phyloP scores from a whole-genome alignment of 2,888 invertebrate genomes.

The Steinernema hermaphroditum region DNA sequence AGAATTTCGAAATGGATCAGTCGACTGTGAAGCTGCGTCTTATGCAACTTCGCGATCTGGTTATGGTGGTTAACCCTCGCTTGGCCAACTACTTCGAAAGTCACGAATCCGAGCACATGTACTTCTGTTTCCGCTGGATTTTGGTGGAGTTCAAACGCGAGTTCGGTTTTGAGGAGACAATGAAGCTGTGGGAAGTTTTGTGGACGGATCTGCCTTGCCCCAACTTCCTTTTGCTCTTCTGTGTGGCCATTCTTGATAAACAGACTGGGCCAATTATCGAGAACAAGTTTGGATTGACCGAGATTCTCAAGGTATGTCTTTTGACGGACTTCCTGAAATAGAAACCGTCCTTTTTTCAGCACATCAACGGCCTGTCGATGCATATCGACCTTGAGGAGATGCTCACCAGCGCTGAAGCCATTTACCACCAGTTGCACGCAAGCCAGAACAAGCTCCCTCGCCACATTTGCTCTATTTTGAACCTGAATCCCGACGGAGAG shows the following conservation, averaged over 20 bases:
- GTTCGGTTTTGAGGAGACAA: conserved; percentile 79
- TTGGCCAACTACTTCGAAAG: conserved; percentile 82
- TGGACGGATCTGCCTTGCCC: conserved; percentile 93
- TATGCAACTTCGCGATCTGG: conserved; percentile 79
- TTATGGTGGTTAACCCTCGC: conserved; percentile 81
- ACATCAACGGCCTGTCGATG: conserved; percentile 90
- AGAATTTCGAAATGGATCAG: conserved; percentile 95
- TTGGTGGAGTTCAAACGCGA: conserved; percentile 93
- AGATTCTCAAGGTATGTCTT: conserved; percentile 80
- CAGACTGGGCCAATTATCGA: conserved; percentile 86
- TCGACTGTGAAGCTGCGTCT: conserved; percentile 92
- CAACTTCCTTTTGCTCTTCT: conserved; percentile 91
- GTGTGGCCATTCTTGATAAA: conserved; percentile 86
- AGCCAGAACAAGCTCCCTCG: conserved; percentile 62
- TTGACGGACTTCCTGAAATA: neutral
- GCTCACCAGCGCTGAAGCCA: conserved; percentile 85
- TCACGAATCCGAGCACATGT: conserved; percentile 92
- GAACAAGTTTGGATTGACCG: conserved; percentile 89
- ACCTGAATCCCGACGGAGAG: conserved; percentile 36
- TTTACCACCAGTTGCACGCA: conserved; percentile 79
- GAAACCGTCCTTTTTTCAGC: conserved; percentile 71
- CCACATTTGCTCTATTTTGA: conserved; percentile 53
- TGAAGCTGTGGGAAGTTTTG: conserved; percentile 74
- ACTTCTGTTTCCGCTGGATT: conserved; percentile 97
- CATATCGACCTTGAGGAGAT: conserved; percentile 81